Evolutionary conservation across 2,888 invertebrate genomes (phyloP), one percentile per base, ranked within the genome.

Genomic region (Drosophila demipolita): DNA sequence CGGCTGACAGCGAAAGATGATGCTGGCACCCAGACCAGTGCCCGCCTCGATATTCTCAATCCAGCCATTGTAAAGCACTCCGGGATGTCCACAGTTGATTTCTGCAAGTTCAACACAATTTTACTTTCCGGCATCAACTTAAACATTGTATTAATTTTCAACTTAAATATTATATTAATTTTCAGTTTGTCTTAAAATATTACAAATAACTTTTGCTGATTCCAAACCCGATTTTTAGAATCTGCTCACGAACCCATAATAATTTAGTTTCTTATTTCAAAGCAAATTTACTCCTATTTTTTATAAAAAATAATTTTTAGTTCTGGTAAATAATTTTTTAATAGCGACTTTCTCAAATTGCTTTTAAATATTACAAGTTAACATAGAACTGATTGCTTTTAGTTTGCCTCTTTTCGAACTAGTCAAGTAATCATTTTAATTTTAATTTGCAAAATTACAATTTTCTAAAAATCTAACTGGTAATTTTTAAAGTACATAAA

Each of bases 41-140:
- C 98, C 98, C 38, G 95, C 95, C 82, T 97, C 97, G 69, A 97
- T 96, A 91, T 97, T 97, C 93, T 98, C 98, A 87, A 96, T 94
- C 97, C 98, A 99, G 5, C 99, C 99, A 91, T 99, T 99, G 95
- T 97, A 98, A 11, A 99, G 95, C 55, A 96, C 95, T 3, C 98
- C 98, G 0, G 99, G 98, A 87, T 97, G 96, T 0, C 98, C 98
- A 93, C 99, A 99, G 94, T 99, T 98, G 90, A 99, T 99, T 94
- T 99, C 99, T 98, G 70, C 38, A 38, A 57, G 11, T 12, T 2
- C 9, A n/a, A 2, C 7, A 38, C 7, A 17, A 36, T 17, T 1
- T 17, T 17, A 36, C 7, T 36, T 36, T 7, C 7, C 36, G 0
- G 3, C 15, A 15, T 36, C 7, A 36, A 36, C 2, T 36, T 15